Percentiles rank a stretch among this genome's conserved stretches.
Conservation (phyloP, 92 coral and sea anemone genomes). For the Siderastrea siderea region DNA sequence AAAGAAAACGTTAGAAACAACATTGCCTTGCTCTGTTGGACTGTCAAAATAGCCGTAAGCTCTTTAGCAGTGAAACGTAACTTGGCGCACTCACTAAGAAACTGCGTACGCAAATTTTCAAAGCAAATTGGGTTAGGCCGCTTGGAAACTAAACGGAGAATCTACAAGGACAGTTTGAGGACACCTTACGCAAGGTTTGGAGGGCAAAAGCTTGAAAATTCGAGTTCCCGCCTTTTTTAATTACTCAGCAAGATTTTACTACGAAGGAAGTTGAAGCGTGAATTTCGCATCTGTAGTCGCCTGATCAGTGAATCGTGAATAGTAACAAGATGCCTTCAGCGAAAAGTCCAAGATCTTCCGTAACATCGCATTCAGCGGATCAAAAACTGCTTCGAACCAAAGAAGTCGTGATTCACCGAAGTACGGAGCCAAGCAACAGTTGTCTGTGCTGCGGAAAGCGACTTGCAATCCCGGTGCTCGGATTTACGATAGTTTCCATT, state of each 20-base stretch:
- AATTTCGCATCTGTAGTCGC: not conserved
- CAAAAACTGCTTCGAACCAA: constrained; percentile 56
- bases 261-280: constrained; percentile 24
- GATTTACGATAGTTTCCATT: constrained; percentile 80
- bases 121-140: not conserved
- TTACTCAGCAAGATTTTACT: constrained; percentile 39
- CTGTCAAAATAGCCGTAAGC: constrained; percentile 52
- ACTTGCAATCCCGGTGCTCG: constrained; percentile 68
- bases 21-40: constrained; percentile 23
- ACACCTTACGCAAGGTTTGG: not conserved
- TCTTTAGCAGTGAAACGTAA: constrained; percentile 40
- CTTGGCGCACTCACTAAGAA: constrained; percentile 13
- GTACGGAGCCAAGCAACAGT: not conserved
- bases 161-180: not conserved
- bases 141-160: constrained; percentile 7
- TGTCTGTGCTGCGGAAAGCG: constrained; percentile 80
- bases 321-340: constrained; percentile 36
- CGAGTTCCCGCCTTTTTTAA: constrained; percentile 60
- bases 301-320: constrained; percentile 22
- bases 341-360: constrained; percentile 16
- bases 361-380: constrained; percentile 18
- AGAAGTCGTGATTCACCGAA: constrained; percentile 42
- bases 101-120: constrained; percentile 6
- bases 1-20: constrained; percentile 47
- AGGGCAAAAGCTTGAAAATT: not conserved